These are phyloP conservation scores for Drosophila teissieri DNA, from an alignment of 1,140 invertebrate genomes.

Conservation along the genomic window DNA sequence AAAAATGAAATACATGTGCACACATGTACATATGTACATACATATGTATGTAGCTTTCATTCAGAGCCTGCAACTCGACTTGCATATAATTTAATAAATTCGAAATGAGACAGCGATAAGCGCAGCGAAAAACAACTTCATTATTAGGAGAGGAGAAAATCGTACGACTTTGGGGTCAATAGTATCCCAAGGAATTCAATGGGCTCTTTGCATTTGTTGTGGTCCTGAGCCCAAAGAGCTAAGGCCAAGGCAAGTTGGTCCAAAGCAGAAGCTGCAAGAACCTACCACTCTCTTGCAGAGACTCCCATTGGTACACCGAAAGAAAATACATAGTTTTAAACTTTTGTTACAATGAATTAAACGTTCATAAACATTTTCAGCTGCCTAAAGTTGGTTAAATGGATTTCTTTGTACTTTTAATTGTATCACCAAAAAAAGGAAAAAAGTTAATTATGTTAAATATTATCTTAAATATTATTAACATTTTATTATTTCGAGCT, in stretches of 20 bases:
- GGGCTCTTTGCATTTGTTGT: constrained; percentile 46
- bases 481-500: too few relatives aligned
- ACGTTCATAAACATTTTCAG: too few relatives aligned
- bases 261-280: constrained; percentile 47
- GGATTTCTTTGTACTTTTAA: too few relatives aligned
- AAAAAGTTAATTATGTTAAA: too few relatives aligned
- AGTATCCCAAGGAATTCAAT: constrained; percentile 81
- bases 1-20: constrained; percentile 24
- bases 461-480: too few relatives aligned
- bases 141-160: constrained; percentile 57
- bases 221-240: constrained; percentile 43
- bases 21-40: constrained; percentile 10
- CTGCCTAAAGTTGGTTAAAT: too few relatives aligned
- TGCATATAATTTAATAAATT: constrained; percentile 76
- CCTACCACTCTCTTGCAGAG: constrained; percentile 8
- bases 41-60: constrained; percentile 2
- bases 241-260: constrained; percentile 55
- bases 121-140: constrained; percentile 54
- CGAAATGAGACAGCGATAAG: constrained; percentile 66
- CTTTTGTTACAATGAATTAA: too few relatives aligned
- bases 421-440: too few relatives aligned
- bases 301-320: background rate
- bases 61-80: constrained; percentile 1
- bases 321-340: background rate
- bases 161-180: constrained; percentile 68